phyloP scores from a whole-genome alignment of 2,797 vertebrate species.

The Hephaestus fuliginosus region DNA sequence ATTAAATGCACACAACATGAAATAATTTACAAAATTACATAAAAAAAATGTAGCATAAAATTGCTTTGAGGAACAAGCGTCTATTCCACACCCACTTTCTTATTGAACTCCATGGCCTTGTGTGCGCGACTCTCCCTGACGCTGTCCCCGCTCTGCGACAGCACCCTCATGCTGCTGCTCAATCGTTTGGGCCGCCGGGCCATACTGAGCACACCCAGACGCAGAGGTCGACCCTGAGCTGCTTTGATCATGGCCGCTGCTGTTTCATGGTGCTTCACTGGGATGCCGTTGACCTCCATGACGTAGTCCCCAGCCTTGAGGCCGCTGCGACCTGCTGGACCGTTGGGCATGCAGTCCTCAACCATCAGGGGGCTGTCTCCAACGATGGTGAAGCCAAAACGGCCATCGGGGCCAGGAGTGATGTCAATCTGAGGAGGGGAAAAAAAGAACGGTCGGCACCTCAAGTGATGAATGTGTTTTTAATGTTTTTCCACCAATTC shows the following conservation, averaged over 20 bases:
- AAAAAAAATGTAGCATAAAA: neutral
- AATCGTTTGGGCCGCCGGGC: constrained; percentile 82
- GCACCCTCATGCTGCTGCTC: constrained; percentile 84
- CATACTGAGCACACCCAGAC: constrained; percentile 89
- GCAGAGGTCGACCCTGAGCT: constrained; percentile 81
- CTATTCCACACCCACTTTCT: constrained; percentile 84
- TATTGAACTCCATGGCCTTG: constrained; percentile 94
- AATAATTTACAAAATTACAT: neutral
- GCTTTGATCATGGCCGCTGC: constrained; percentile 87
- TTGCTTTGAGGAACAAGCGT: neutral
- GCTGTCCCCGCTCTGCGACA: constrained; percentile 81
- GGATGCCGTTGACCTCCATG: constrained; percentile 89
- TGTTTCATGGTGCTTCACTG: constrained; percentile 84
- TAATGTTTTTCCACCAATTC: neutral
- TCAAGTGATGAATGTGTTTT: neutral
- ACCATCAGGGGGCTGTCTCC: constrained; percentile 88
- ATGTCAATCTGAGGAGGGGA: constrained; percentile 78
- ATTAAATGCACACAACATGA: constrained; percentile 3
- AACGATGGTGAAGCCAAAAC: constrained; percentile 89
- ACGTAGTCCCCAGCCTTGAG: constrained; percentile 88
- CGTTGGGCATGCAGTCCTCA: constrained; percentile 86
- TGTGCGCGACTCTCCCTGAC: constrained; percentile 88
- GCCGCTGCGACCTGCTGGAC: constrained; percentile 85
- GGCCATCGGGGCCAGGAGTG: constrained; percentile 80
- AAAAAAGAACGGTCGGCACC: neutral